A percentile compares a stretch with the other conserved stretches of the same genome.
Evolutionary conservation across 2,888 invertebrate species (phyloP).

Genomic region (Drymonia ruficornis): DNA sequence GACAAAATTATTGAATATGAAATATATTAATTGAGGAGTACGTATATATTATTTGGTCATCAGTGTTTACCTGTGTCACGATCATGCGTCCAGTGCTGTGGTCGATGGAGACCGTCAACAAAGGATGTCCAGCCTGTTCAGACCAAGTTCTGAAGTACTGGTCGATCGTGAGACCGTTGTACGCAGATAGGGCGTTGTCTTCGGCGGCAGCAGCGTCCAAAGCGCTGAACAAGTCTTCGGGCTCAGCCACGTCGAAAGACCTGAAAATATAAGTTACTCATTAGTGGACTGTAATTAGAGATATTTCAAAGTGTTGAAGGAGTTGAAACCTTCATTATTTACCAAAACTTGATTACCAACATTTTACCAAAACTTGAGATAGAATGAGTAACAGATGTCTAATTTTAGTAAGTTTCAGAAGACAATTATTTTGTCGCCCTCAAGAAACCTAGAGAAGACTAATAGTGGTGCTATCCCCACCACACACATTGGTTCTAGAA

Average conservation of each 20-base stretch:
- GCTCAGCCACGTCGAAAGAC: conserved; percentile 69
- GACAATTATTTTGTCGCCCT: no score
- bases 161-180: conserved; percentile 60
- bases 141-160: conserved; percentile 86
- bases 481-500: no score
- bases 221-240: conserved; percentile 78
- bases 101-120: conserved; percentile 78
- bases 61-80: conserved; percentile 69
- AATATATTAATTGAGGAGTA: background rate
- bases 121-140: conserved; percentile 85
- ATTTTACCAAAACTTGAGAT: no score
- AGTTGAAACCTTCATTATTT: no score
- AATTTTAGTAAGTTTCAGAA: no score
- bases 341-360: no score
- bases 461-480: no score
- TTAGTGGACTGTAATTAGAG: no score
- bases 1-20: background rate
- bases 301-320: no score
- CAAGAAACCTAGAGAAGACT: no score
- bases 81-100: conserved; percentile 62
- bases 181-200: conserved; percentile 55
- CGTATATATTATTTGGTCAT: background rate
- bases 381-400: no score
- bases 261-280: background rate
- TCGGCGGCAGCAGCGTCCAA: conserved; percentile 67